Base-by-base conservation (phyloP, 2,797 vertebrate species). In the Lacerta bilineata region DNA sequence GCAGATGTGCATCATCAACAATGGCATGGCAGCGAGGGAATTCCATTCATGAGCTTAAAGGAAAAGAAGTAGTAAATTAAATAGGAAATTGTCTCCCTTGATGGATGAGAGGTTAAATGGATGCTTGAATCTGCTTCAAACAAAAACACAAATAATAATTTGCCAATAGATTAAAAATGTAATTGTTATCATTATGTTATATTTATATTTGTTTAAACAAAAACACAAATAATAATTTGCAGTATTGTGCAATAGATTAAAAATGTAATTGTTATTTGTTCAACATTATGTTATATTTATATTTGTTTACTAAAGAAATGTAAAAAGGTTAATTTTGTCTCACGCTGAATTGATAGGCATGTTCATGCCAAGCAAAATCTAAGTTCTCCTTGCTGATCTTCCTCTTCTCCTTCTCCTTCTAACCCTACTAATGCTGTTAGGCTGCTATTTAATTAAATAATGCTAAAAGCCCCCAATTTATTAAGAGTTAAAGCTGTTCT, bases 401-500 rank as follows among this genome's bases (percentile, higher is more conserved):
- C 43, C 64, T 86, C 39, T 29, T n/a, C 15, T 23, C 33, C 5
- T 71, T 36, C 23, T 55, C n/a, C 76, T 36, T 8, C 64, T 20
- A 85, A 13, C 61, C 75, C 9, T 68, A 29, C 29, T 41, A 68
- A 68, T 46, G 84, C 74, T 66, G n/a, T 78, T 79, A 86, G 76
- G 64, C 76, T 39, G 4, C 27, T 79, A 78, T 86, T 86, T 68
- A 86, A 79, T 78, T 36, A 86, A 80, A 80, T 80, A 86, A 36
- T 29, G 79, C 69, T 39, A 39, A 69, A 86, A 55, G 85, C 76
- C 15, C 29, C 33, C 23, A 11, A 55, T 80, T 86, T 69, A 25
- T 71, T 39, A 36, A 71, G 64, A 71, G 77, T 79, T 55, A 71
- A 71, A 71, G 23, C 23, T 25, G 4, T 33, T 71, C 13, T 11